phyloP scores from a whole-genome alignment of 2,888 invertebrate genomes.

The Drosophila seclusa region DNA sequence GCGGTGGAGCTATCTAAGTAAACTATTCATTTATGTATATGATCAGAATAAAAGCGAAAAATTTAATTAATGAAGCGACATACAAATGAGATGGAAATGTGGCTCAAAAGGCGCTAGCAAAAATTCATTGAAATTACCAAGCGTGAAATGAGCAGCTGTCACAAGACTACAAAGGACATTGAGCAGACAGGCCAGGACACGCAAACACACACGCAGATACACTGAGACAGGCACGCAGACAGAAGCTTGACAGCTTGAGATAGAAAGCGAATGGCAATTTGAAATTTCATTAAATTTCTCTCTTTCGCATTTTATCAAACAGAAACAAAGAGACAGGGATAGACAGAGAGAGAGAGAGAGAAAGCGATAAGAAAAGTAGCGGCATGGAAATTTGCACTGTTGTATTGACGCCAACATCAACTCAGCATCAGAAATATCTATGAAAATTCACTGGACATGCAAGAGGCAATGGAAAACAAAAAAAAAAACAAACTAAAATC shows the following conservation, averaged over 20 bases:
- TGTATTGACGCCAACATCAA: conserved; percentile 35
- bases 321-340: background rate
- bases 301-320: conserved; percentile 39
- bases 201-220: conserved; percentile 22
- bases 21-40: conserved; percentile 52
- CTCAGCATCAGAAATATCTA: background rate
- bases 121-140: conserved; percentile 80
- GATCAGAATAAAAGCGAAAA: conserved; percentile 38
- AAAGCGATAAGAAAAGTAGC: conserved; percentile 22
- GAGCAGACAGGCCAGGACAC: conserved; percentile 51
- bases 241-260: conserved; percentile 52
- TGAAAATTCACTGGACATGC: conserved; percentile 7
- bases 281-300: conserved; percentile 80
- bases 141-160: conserved; percentile 81
- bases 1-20: conserved; percentile 1
- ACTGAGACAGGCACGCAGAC: conserved; percentile 29
- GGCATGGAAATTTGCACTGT: conserved; percentile 46
- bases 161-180: conserved; percentile 69
- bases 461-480: background rate
- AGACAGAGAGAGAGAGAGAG: background rate
- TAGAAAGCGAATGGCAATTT: conserved; percentile 72
- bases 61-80: conserved; percentile 71
- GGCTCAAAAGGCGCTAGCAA: conserved; percentile 45
- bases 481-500: conserved; percentile 1
- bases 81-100: conserved; percentile 49